Conservation (phyloP, 2,888 invertebrate species). For the Mechanitis messenoides region DNA sequence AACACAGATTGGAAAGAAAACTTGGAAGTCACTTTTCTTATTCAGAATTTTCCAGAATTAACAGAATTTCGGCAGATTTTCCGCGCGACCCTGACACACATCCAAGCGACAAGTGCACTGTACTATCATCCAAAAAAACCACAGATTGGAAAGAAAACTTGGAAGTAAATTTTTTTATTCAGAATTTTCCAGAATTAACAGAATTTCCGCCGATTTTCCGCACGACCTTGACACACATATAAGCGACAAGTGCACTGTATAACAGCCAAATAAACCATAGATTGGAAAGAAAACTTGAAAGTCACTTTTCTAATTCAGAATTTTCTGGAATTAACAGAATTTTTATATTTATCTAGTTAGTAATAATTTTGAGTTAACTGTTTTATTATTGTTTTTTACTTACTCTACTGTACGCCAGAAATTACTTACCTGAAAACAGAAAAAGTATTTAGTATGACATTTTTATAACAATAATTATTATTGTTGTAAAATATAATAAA, state of each 20-base stretch:
- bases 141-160: background rate
- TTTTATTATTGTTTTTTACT: background rate
- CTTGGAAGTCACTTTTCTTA: background rate
- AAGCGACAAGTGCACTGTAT: slow-evolving; percentile 38
- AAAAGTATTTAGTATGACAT: slow-evolving; percentile 5
- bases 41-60: background rate
- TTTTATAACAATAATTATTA: too few relatives aligned
- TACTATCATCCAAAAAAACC: slow-evolving; percentile 20
- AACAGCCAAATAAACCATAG: slow-evolving; percentile 17
- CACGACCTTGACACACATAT: slow-evolving; percentile 36
- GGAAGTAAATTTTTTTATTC: background rate
- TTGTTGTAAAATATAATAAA: too few relatives aligned
- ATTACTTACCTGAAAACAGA: slow-evolving; percentile 50
- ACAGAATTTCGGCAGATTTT: slow-evolving; percentile 31
- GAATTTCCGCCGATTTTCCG: slow-evolving; percentile 35
- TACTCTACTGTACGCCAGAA: background rate
- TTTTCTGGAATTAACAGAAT: too few relatives aligned
- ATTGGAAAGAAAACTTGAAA: background rate
- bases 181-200: background rate
- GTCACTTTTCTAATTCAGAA: background rate
- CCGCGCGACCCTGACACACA: slow-evolving; percentile 38
- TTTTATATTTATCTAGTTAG: too few relatives aligned
- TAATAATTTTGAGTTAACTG: too few relatives aligned
- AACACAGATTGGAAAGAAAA: slow-evolving; percentile 2
- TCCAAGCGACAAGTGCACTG: slow-evolving; percentile 38